Conservation (phyloP, 2,888 invertebrate species). For the Monochamus alternatus region DNA sequence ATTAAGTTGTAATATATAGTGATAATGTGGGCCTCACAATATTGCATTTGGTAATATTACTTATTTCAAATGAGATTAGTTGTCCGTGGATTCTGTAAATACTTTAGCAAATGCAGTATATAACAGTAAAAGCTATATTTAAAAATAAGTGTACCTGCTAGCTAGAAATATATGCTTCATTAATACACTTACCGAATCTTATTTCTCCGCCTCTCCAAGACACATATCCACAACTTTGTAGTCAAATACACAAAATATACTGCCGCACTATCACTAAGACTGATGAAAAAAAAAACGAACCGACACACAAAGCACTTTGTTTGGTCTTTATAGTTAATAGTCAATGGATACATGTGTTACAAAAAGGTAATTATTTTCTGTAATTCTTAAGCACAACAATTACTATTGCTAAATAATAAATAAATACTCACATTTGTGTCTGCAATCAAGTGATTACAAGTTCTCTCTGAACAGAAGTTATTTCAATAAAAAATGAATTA, state of each 20-base stretch:
- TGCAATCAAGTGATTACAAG: too few species aligned
- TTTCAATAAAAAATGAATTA: too few species aligned
- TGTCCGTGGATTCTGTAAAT: slow-evolving; percentile 54
- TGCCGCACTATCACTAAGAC: too few species aligned
- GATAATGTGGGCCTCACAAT: slow-evolving; percentile 57
- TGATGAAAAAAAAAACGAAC: too few species aligned
- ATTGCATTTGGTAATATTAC: slow-evolving; percentile 61
- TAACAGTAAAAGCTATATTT: slow-evolving; percentile 61
- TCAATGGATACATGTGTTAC: not conserved
- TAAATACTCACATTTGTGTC: too few species aligned
- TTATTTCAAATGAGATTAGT: slow-evolving; percentile 46
- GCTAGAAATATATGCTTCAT: slow-evolving; percentile 68
- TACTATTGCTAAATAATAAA: too few species aligned
- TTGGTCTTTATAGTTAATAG: too few species aligned
- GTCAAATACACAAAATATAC: too few species aligned
- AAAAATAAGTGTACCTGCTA: slow-evolving; percentile 70
- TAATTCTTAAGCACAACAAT: too few species aligned
- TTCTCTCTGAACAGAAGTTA: too few species aligned
- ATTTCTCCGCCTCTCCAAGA: slow-evolving; percentile 24
- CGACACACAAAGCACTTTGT: too few species aligned
- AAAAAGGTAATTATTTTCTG: too few species aligned
- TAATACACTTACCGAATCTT: slow-evolving; percentile 53
- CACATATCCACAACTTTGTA: not conserved
- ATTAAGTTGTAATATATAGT: slow-evolving; percentile 55
- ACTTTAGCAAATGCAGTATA: slow-evolving; percentile 57